Base-by-base conservation (phyloP, 2,113 vertebrate genomes). In the Lampris incognitus region DNA sequence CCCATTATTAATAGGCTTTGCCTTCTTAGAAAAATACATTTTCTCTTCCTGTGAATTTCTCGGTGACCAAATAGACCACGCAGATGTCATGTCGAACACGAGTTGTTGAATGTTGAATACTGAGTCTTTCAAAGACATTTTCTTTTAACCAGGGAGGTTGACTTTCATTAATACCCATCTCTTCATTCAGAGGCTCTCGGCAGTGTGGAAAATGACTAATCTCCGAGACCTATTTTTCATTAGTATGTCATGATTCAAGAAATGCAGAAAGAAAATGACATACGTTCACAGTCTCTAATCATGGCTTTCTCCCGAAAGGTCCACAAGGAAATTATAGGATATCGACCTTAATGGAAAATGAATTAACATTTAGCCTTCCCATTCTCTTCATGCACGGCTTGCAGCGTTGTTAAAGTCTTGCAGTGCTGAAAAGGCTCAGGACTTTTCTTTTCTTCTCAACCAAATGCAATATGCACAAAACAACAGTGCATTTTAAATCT, bases 351-450 rank as follows among this genome's bases (percentile, higher is more conserved):
- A 91, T 90, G 78, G 78, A 79, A 88, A 90, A 87, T 72, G 73
- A 84, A 91, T 86, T 86, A 89, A 86, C 86, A 90, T 91, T 85
- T 78, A 85, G 79, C 86, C 85, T 87, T 89, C 82, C 85, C 77
- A 78, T 86, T 85, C 49, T 81, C 80, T 81, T 63, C 13, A 40
- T 48, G 58, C 81, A 81, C 4, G 70, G 41, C 64, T 86, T 63
- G 70, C 70, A 85, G 86, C 52, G 83, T 86, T 84, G 24, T 86
- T 73, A 85, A 77, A 44, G 61, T 46, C 62, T 77, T 73, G 46
- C 66, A 46, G 4, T 79, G 67, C 73, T 72, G 72, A 65, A 76
- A 85, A 38, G 51, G 66, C 41, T 8, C 40, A 5, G 51, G 62
- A 75, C 46, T 38, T 46, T 49, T 6, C 7, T 24, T 51, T 60